Evolutionary conservation across 1,140 invertebrate species (phyloP).

Genomic region (Cylas formicarius): DNA sequence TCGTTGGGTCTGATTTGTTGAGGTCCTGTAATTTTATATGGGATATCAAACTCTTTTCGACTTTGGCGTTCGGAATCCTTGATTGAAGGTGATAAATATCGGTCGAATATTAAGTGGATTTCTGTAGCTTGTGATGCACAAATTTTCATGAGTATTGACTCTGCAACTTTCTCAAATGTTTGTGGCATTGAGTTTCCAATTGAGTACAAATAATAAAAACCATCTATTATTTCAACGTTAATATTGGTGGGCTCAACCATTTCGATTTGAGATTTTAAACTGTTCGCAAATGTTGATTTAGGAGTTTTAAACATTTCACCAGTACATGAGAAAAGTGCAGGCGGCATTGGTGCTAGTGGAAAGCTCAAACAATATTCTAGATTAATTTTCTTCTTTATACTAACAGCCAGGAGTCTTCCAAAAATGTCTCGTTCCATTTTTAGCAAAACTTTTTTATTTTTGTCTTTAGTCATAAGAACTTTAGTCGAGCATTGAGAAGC

Average conservation of each 20-base stretch:
- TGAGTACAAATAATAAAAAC: conserved; percentile 17
- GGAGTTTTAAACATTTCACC: conserved; percentile 18
- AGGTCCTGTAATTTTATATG: too few relatives aligned
- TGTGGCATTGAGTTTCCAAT: conserved; percentile 17
- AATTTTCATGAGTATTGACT: conserved; percentile 17
- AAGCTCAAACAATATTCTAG: conserved; percentile 29
- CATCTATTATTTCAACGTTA: conserved; percentile 20
- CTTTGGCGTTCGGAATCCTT: too few relatives aligned
- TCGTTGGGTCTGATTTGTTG: too few relatives aligned
- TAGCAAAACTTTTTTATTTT: conserved; percentile 26
- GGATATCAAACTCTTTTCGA: too few relatives aligned
- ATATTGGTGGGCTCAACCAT: conserved; percentile 7
- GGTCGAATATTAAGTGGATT: too few relatives aligned
- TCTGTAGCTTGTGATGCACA: too few relatives aligned
- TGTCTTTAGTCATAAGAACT: conserved; percentile 24
- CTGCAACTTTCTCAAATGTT: conserved; percentile 20
- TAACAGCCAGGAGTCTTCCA: conserved; percentile 29
- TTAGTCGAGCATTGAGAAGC: conserved; percentile 16
- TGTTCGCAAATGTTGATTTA: conserved; percentile 32
- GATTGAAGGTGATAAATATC: too few relatives aligned
- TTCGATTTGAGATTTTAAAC: conserved; percentile 8
- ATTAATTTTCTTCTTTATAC: conserved; percentile 33
- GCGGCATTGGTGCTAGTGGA: conserved; percentile 33
- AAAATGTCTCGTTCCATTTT: conserved; percentile 35
- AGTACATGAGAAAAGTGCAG: conserved; percentile 24